A percentile compares a stretch with the other conserved stretches of the same genome.
These are phyloP conservation scores for Eupithecia abbreviata DNA, from an alignment of 2,888 invertebrate species.

Conservation along the genomic window DNA sequence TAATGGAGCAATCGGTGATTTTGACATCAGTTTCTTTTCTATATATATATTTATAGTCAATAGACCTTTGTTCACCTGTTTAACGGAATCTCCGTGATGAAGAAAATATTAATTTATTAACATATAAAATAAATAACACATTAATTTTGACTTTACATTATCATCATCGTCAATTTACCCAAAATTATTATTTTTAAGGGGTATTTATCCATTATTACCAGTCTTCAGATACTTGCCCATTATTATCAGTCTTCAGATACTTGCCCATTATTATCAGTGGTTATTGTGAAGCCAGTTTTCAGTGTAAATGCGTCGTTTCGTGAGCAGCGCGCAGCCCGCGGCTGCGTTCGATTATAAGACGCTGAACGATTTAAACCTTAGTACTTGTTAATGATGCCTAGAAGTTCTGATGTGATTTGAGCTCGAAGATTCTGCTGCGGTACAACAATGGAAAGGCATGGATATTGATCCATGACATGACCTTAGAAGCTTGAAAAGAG, in stretches of 20 bases:
- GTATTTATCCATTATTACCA: too few species aligned
- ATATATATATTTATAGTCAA: too few species aligned
- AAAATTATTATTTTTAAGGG: too few species aligned
- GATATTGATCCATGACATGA: neutral
- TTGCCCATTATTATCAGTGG: neutral
- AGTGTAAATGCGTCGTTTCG: slow-evolving; percentile 46
- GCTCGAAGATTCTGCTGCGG: slow-evolving; percentile 29
- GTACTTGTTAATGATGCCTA: slow-evolving; percentile 40
- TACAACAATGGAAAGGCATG: slow-evolving; percentile 7
- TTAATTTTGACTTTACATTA: neutral
- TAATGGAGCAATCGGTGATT: neutral
- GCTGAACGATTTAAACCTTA: slow-evolving; percentile 59
- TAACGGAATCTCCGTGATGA: neutral
- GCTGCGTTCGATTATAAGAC: slow-evolving; percentile 67
- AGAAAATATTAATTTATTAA: too few species aligned
- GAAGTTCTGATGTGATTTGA: slow-evolving; percentile 33
- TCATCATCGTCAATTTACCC: neutral
- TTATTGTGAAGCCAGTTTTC: neutral
- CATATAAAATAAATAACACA: too few species aligned
- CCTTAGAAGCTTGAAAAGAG: too few species aligned
- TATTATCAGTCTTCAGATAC: neutral
- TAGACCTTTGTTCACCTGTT: too few species aligned
- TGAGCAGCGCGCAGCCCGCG: slow-evolving; percentile 61
- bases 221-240: too few species aligned
- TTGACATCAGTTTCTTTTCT: too few species aligned